Evolutionary conservation across 2,888 invertebrate genomes (phyloP), one percentile per base, ranked within the genome.

Genomic region (Ophion obscuratus): DNA sequence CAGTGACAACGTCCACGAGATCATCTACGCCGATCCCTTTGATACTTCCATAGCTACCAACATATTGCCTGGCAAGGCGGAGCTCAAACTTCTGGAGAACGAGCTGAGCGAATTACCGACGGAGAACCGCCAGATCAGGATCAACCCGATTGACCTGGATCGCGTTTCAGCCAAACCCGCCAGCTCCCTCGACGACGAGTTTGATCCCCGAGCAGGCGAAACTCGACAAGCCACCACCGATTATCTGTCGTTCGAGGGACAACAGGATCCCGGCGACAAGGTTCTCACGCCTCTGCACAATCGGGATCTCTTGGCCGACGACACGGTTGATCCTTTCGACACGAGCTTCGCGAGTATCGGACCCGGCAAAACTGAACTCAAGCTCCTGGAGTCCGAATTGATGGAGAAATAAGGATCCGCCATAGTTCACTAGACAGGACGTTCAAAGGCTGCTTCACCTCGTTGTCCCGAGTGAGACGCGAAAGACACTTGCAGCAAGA

Each of bases 31-130:
- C 10, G 98, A 98, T 95, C 98, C 98, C 0, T 98, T 98, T 92
- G 98, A 98, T 92, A 98, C 98, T 0, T 97, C 98, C 0, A 97
- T 97, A 90, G 97, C 97, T 0, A 95, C 95, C 82, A 96, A 97
- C 91, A 96, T 97, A 79, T 95, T 96, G 75, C 97, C 97, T 0
- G 97, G 97, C 4, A 97, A 96, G 94, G 96, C 97, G 1, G 98
- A 98, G 93, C 94, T 98, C 11, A 97, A 97, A 92, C 94, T 97
- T 61, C 92, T 98, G 27, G 97, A 97, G 89, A 97, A 95, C 92
- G 97, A 97, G 92, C 95, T 97, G 83, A 96, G 97, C 31, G 92
- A 94, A 89, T 95, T 96, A 83, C 94, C 95, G 75, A 11, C 67
- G 7, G 94, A 92, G 73, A 83, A 89, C 2, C 95, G 95, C 2